phyloP scores from a whole-genome alignment of 2,888 invertebrate genomes.

The Catocala fraxini region DNA sequence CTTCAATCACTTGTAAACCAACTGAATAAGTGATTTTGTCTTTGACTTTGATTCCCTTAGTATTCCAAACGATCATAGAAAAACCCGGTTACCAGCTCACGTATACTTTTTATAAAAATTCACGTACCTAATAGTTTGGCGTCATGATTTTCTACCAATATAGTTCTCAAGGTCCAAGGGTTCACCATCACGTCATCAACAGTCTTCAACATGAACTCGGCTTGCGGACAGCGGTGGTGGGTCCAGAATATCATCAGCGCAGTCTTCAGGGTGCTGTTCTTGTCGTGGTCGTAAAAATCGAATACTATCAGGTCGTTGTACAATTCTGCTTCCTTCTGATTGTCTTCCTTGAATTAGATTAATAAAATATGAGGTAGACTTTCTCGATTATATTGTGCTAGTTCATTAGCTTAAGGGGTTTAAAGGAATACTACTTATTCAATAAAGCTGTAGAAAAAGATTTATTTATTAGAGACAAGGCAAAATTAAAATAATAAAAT shows the following conservation, averaged over 20 bases:
- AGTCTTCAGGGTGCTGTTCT: slow-evolving; percentile 90
- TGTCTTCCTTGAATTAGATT: slow-evolving; percentile 64
- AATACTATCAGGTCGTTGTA: slow-evolving; percentile 89
- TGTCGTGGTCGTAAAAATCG: slow-evolving; percentile 88
- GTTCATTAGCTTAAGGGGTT: no score
- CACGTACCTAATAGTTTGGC: slow-evolving; percentile 80
- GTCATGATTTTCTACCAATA: slow-evolving; percentile 58
- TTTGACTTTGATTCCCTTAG: no score
- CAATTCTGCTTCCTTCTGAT: slow-evolving; percentile 81
- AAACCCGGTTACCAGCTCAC: no score
- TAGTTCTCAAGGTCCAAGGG: slow-evolving; percentile 75
- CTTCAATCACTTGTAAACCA: no score
- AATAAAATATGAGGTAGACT: no score
- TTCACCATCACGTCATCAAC: slow-evolving; percentile 90
- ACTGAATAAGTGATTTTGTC: no score
- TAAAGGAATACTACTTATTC: no score
- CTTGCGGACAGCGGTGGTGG: slow-evolving; percentile 81
- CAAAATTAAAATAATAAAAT: no score
- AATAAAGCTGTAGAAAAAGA: no score
- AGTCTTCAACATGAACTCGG: slow-evolving; percentile 86
- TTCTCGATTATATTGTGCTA: no score
- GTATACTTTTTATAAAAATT: not conserved
- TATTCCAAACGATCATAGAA: no score
- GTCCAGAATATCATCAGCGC: slow-evolving; percentile 90
- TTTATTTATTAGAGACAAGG: no score